These are phyloP conservation scores for Eurystomus gularis DNA, from an alignment of 2,113 vertebrate species.

Conservation along the genomic window DNA sequence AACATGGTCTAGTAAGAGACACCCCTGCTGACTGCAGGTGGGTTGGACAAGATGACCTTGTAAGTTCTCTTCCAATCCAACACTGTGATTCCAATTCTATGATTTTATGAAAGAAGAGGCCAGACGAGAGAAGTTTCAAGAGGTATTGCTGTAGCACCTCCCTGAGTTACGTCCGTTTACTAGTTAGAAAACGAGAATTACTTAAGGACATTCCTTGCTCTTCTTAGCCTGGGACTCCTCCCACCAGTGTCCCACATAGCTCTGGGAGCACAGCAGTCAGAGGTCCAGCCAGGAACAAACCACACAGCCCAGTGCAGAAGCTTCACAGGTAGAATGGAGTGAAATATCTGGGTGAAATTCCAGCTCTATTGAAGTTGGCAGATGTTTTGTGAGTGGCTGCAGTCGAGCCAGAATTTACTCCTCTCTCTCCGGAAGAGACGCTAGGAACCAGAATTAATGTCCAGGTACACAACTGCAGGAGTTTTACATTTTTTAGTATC, in stretches of 20 bases:
- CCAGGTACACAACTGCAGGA: background rate
- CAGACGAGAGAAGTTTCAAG: background rate
- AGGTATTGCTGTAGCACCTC: background rate
- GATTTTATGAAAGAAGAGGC: background rate
- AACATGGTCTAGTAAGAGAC: too few relatives aligned
- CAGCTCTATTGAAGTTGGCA: background rate
- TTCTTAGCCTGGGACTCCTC: background rate
- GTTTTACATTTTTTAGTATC: background rate
- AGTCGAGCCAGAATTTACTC: background rate
- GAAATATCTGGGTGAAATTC: background rate
- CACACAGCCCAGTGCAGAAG: background rate
- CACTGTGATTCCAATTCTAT: too few relatives aligned
- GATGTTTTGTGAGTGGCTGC: background rate
- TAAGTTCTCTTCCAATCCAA: too few relatives aligned
- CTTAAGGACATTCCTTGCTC: background rate
- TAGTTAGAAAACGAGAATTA: background rate
- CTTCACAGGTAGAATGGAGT: accelerated
- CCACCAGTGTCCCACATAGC: background rate
- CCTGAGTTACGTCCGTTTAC: background rate
- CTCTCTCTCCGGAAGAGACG: background rate
- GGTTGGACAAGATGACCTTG: too few relatives aligned
- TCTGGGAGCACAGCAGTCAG: background rate
- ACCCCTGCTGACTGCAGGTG: too few relatives aligned
- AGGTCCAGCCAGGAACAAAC: background rate
- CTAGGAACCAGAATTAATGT: background rate